Evolutionary conservation across 2,888 invertebrate species (phyloP), one percentile per base, ranked within the genome.

Genomic region (Hirtodrosophila confusa): DNA sequence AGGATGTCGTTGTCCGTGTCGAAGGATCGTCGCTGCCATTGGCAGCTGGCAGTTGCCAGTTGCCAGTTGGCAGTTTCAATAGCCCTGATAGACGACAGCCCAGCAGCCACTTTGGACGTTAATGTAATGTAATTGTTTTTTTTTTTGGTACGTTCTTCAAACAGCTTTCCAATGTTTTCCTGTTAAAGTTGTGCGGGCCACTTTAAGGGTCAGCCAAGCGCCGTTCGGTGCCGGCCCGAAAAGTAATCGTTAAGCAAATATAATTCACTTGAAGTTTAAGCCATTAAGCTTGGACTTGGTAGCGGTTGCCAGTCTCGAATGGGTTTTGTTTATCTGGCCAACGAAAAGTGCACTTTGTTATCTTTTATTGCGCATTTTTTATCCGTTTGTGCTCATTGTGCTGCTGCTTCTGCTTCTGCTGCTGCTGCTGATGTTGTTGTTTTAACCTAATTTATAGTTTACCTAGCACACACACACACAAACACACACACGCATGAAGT

Each of bases 261-360:
- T 86, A 31, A 31, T 82, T 82, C 83, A 79, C 63, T 64, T 67
- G 65, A 87, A 76, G 70, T 88, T 86, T 62, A 83, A 83, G 82
- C 82, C 88, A 87, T 83, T 87, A 83, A 83, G 66, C 56, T 49
- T 48, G 43, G 39, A 23, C 43, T 36, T n/a, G 36, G n/a, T 31
- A 29, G 31, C 33, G 55, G 55, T 37, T 49, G 60, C 31, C 41
- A 37, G 68, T 36, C 27, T 44, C 10, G 50, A 61, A 61, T 31
- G 53, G 41, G 40, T 50, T 56, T 55, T 77, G 61, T 69, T 79
- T 87, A 82, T 87, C 83, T 82, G 76, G 56, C 80, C 56, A 69
- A 76, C 83, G 80, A 79, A 86, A 84, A 84, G 85, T 85, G 88
- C 88, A 88, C 85, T 85, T 85, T 85, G 88, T 88, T 85, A 88